Conservation (phyloP, 2,113 vertebrate species). For the Lamprologus callipterus region DNA sequence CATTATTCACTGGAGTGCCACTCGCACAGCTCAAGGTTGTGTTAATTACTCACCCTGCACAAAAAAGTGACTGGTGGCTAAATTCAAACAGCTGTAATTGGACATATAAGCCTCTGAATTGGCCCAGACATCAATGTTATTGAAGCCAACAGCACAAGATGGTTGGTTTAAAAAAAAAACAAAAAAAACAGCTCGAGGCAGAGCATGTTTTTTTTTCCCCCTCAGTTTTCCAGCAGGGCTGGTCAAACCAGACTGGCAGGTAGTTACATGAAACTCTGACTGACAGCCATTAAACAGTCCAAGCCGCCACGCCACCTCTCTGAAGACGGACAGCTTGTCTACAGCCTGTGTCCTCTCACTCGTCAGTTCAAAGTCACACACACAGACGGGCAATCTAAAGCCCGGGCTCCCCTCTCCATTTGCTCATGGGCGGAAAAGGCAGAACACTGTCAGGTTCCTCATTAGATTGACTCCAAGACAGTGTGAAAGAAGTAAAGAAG, state of each 20-base stretch:
- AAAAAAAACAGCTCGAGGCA: conserved; percentile 27
- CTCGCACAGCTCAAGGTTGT: not conserved
- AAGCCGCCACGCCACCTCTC: not conserved
- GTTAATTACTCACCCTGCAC: conserved; percentile 10
- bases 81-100: not conserved
- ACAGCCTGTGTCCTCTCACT: conserved; percentile 29
- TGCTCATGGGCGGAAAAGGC: not conserved
- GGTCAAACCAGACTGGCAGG: conserved; percentile 61
- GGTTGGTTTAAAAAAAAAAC: conserved; percentile 36
- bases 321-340: conserved; percentile 34
- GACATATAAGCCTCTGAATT: not conserved
- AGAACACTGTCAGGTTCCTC: conserved; percentile 15
- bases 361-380: not conserved
- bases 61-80: not conserved
- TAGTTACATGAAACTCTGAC: conserved; percentile 1
- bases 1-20: not conserved
- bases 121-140: conserved; percentile 7
- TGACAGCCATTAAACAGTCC: conserved; percentile 34
- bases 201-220: fast-evolving
- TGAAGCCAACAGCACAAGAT: not conserved
- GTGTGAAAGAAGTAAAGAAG: not conserved
- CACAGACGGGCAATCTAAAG: conserved; percentile 10
- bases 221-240: conserved; percentile 26
- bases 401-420: not conserved
- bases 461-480: conserved; percentile 23